phyloP scores from a whole-genome alignment of 2,888 invertebrate species.

The Pristionchus arcanus region DNA sequence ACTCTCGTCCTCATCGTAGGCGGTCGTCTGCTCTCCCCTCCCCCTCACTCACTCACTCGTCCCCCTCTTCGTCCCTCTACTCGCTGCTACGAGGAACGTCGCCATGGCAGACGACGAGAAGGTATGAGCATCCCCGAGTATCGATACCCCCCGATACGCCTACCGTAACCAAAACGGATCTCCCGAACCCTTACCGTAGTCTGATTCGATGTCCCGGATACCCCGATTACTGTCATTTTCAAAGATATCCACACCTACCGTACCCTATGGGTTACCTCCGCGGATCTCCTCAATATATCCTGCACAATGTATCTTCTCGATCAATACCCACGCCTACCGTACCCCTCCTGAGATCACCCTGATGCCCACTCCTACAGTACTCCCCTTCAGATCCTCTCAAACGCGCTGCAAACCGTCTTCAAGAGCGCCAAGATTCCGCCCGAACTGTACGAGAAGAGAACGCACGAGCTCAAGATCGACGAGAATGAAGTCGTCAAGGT shows the following conservation, averaged over 20 bases:
- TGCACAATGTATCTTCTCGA: neutral
- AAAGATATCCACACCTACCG: too few species aligned
- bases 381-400: neutral
- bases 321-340: neutral
- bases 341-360: neutral
- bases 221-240: too few species aligned
- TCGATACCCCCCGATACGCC: neutral
- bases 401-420: neutral
- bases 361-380: neutral
- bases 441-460: neutral
- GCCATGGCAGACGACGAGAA: slow-evolving; percentile 35
- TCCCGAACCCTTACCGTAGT: too few species aligned
- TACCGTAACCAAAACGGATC: neutral
- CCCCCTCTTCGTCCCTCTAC: neutral
- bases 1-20: neutral
- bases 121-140: neutral
- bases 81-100: too few species aligned
- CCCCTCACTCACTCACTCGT: too few species aligned
- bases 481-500: slow-evolving; percentile 39
- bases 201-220: too few species aligned
- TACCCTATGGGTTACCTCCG: too few species aligned
- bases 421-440: slow-evolving; percentile 15
- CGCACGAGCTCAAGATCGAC: neutral
- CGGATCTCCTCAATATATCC: too few species aligned
- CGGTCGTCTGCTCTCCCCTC: neutral